Base-by-base conservation (phyloP, 2,113 vertebrate species). In the Pluvialis apricaria region DNA sequence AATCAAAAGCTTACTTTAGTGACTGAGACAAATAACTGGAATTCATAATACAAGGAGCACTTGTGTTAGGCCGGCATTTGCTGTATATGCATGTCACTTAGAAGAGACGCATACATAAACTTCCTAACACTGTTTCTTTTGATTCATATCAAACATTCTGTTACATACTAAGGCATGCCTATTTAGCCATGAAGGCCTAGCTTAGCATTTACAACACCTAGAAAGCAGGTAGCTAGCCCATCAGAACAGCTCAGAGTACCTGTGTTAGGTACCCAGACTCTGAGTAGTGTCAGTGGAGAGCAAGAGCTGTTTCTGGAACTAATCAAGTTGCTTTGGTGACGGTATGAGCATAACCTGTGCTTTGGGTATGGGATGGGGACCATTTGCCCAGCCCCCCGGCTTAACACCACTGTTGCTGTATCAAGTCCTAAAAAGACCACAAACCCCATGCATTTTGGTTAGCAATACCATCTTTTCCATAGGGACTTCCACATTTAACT, bases 1-100 rank as follows among this genome's bases (percentile, higher is more conserved):
- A 86, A 81, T 51, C 17, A 58, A 87, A 54, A 62, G 36, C 45
- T 87, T 22, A 12, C 66, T 82, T 82, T 21, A 71, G 29, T 32
- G 22, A 45, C 31, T 57, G 62, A 88, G 57, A 88, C 47, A 68
- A 82, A 62, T 29, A 34, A 51, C 29, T 72, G 44, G 26, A 82
- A 86, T 76, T 90, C 26, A 8, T 42, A 64, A 45, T 31, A 58
- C 38, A 60, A 51, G 66, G 42, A 92, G 5, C 61, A 42, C 13
- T 90, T 42, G 9, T 17, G 22, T 42, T 85, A 92, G 79, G 36
- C 32, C 45, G 42, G 36, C 62, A 60, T 82, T 88, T 64, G 52
- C 29, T 7, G 1, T 68, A n/a, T 32, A 13, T 19, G 26, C 0
- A 0, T 45, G 29, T 69, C 34, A 26, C 34, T 81, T 22, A 42